A percentile compares a stretch with the other conserved stretches of the same genome.
phyloP scores from a whole-genome alignment of 2,113 vertebrate species.

The Otocyon megalotis region DNA sequence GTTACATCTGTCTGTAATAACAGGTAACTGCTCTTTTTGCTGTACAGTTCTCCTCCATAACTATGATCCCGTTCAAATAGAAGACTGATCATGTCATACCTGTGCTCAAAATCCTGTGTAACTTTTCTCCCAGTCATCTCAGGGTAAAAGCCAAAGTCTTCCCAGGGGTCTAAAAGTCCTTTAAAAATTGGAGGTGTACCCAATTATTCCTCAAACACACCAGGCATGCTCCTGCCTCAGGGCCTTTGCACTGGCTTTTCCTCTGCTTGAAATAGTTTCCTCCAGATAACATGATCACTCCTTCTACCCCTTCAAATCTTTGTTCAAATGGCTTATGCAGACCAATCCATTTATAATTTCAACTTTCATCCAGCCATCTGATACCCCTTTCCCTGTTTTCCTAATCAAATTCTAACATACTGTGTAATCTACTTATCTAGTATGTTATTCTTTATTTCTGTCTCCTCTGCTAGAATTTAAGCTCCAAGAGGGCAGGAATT shows the following conservation, averaged over 20 bases:
- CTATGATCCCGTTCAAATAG: neutral
- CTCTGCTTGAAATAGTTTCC: neutral
- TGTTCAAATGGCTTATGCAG: neutral
- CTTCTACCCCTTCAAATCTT: neutral
- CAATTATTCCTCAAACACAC: neutral
- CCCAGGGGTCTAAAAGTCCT: neutral
- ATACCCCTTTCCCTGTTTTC: neutral
- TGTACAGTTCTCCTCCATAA: neutral
- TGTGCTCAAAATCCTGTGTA: neutral
- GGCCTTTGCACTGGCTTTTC: neutral
- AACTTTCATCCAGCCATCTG: neutral
- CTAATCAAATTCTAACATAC: neutral
- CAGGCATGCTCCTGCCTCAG: neutral
- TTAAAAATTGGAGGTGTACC: neutral
- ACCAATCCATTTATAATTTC: neutral
- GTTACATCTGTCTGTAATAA: neutral
- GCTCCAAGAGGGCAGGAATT: neutral
- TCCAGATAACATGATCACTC: neutral
- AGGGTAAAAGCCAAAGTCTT: neutral
- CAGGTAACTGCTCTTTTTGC: neutral
- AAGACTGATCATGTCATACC: neutral
- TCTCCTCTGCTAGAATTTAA: constrained; percentile 23
- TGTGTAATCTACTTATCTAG: neutral
- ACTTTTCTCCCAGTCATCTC: neutral
- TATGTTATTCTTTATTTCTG: neutral